Conservation (phyloP, 2,113 vertebrate species). For the Chaetura pelagica region DNA sequence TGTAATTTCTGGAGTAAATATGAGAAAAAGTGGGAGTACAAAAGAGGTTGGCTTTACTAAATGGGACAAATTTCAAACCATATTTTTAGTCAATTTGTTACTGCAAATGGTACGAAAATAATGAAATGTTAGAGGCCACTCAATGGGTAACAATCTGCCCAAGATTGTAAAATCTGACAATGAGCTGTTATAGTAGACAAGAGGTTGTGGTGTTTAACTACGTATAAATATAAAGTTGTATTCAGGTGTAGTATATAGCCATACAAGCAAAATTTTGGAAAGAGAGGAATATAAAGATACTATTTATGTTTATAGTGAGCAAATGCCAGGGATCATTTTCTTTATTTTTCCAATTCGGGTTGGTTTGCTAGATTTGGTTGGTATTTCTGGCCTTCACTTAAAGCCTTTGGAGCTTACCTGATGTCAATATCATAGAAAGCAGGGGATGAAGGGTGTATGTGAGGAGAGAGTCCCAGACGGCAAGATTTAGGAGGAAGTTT, state of each 20-base stretch:
- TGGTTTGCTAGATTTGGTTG: not conserved
- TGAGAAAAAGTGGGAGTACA: not conserved
- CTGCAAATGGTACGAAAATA: not conserved
- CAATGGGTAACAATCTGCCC: not conserved
- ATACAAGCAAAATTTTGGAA: not conserved
- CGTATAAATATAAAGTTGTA: not conserved
- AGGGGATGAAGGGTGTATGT: not conserved
- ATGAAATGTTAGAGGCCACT: not conserved
- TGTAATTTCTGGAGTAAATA: not conserved
- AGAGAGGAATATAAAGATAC: not conserved
- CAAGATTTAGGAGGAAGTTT: not conserved
- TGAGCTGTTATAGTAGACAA: not conserved
- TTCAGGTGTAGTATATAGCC: not conserved
- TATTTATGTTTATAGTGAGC: not conserved
- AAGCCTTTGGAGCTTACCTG: not conserved
- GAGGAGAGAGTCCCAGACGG: not conserved
- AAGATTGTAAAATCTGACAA: not conserved
- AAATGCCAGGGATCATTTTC: not conserved
- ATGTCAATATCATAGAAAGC: not conserved
- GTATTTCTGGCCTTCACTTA: not conserved
- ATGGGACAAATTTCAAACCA: not conserved
- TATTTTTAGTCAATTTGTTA: not conserved
- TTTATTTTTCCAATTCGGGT: not conserved
- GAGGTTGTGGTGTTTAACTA: not conserved
- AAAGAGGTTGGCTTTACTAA: not conserved